phyloP scores from a whole-genome alignment of 35 echinoderm and acorn worm genomes.

The Heliocidaris erythrogramma region DNA sequence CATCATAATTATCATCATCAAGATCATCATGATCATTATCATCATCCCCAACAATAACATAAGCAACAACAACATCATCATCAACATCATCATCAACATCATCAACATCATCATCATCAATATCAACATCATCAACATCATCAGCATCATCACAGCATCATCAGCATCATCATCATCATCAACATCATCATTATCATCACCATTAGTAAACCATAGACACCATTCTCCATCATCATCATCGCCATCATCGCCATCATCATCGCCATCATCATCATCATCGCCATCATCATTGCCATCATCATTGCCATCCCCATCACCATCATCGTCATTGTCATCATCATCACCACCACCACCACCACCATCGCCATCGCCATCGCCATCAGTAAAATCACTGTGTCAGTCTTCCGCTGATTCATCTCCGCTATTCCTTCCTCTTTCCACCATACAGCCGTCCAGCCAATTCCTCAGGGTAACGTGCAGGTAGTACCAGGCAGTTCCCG shows the following conservation, averaged over 20 bases:
- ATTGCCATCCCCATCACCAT: not conserved
- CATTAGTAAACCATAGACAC: too few relatives aligned
- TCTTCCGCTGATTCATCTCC: too few relatives aligned
- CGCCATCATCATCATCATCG: not conserved
- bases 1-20: too few relatives aligned
- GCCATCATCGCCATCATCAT: not conserved
- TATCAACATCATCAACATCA: not conserved
- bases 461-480: slow-evolving; percentile 93
- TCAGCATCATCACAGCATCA: not conserved
- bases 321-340: not conserved
- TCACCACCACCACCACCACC: not conserved
- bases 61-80: too few relatives aligned
- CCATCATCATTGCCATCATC: not conserved
- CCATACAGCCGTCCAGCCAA: slow-evolving; percentile 73
- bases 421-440: not conserved
- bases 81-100: too few relatives aligned
- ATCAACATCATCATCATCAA: too few relatives aligned
- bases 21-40: too few relatives aligned
- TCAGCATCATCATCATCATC: not conserved
- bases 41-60: too few relatives aligned
- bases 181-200: not conserved
- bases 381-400: too few relatives aligned
- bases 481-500: slow-evolving; percentile 77
- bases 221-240: not conserved
- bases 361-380: too few relatives aligned